phyloP scores from a whole-genome alignment of 2,113 vertebrate species.

The Tetraodon nigroviridis region DNA sequence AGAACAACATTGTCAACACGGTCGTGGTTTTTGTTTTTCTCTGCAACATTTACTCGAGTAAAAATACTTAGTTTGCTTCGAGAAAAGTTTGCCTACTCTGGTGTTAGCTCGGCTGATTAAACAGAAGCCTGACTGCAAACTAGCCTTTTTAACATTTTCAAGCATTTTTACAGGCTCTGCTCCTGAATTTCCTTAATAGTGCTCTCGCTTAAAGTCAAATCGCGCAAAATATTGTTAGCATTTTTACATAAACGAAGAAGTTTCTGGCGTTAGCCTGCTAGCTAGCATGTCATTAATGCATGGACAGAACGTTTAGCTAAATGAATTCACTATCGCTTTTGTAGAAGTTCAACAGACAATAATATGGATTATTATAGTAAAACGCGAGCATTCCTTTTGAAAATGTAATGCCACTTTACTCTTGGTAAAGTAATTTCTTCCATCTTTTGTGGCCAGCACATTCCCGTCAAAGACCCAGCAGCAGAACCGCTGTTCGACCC shows the following conservation, averaged over 20 bases:
- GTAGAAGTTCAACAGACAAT: no score
- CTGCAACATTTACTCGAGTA: neutral
- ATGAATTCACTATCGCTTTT: no score
- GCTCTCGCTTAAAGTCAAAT: no score
- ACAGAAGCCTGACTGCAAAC: neutral
- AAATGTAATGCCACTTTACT: neutral
- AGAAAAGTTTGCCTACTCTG: constrained; percentile 13
- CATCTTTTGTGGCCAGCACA: neutral
- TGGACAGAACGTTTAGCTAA: no score
- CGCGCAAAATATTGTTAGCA: no score
- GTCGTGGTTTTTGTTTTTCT: constrained; percentile 24
- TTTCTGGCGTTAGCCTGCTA: no score
- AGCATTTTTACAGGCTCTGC: no score
- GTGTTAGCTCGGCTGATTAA: constrained; percentile 10
- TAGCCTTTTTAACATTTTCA: neutral
- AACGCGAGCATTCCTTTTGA: neutral
- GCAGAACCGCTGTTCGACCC: no score
- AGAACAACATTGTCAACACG: constrained; percentile 70
- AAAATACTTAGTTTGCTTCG: neutral
- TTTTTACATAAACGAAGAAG: no score
- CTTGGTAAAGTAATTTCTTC: neutral
- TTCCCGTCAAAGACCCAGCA: neutral
- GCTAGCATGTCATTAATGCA: no score
- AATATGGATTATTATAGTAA: no score
- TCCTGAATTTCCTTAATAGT: no score